These are phyloP conservation scores for Siphonodentalium dalli DNA, from an alignment of 2,888 invertebrate genomes.

Conservation along the genomic window DNA sequence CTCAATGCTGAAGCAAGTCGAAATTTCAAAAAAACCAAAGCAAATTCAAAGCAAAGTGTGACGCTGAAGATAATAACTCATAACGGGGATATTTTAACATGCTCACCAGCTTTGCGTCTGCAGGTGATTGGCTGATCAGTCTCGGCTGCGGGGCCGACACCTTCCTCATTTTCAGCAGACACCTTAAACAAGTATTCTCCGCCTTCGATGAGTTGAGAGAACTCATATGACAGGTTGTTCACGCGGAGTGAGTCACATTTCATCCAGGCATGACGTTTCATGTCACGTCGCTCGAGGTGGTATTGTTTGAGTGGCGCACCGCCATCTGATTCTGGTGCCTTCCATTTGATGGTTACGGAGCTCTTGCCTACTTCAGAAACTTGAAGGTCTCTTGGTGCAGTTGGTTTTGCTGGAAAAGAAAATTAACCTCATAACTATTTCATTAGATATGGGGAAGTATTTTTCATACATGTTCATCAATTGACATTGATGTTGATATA, in stretches of 20 bases:
- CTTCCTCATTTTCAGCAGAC: conserved; percentile 87
- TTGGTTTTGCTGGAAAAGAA: conserved; percentile 51
- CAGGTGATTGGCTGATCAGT: conserved; percentile 41
- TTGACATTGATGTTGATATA: too few relatives aligned
- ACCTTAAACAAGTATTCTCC: conserved; percentile 91
- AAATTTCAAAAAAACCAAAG: too few relatives aligned
- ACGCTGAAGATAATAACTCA: not conserved
- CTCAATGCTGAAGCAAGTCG: too few relatives aligned
- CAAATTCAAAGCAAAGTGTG: not conserved
- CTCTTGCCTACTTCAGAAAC: conserved; percentile 82
- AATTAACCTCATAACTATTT: not conserved
- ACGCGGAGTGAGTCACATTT: conserved; percentile 70
- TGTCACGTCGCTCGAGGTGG: conserved; percentile 72
- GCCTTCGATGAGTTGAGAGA: conserved; percentile 77
- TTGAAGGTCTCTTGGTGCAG: conserved; percentile 68
- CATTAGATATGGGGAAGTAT: too few relatives aligned
- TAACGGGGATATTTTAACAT: not conserved
- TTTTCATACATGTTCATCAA: too few relatives aligned
- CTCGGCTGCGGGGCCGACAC: conserved; percentile 87
- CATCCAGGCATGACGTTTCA: conserved; percentile 78
- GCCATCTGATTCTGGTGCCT: conserved; percentile 56
- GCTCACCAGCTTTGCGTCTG: conserved; percentile 46
- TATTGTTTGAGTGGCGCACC: conserved; percentile 59
- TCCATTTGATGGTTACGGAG: conserved; percentile 77
- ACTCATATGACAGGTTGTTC: conserved; percentile 33